Evolutionary conservation across 2,113 vertebrate genomes (phyloP).

Genomic region (Pandion haliaetus): DNA sequence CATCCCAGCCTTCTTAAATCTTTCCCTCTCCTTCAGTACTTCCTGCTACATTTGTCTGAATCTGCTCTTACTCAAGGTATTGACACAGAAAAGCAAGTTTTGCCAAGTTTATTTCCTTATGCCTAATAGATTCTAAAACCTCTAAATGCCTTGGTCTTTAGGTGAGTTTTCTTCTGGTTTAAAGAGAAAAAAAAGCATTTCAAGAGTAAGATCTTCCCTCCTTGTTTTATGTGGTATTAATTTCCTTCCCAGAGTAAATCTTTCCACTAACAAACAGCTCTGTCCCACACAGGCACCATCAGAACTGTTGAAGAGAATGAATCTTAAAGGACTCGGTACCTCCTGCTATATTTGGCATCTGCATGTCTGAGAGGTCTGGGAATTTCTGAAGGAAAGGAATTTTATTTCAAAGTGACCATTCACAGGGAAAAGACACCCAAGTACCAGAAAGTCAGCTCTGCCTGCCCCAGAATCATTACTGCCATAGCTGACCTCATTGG

Average conservation of each 20-base stretch:
- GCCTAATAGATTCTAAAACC: neutral
- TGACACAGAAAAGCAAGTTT: conserved; percentile 17
- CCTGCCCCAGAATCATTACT: neutral
- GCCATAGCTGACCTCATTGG: neutral
- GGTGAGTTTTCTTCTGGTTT: neutral
- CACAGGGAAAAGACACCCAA: neutral
- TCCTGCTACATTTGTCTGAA: neutral
- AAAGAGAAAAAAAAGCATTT: neutral
- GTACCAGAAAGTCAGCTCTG: neutral
- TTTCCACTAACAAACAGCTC: neutral
- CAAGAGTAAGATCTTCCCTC: neutral
- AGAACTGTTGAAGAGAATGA: neutral
- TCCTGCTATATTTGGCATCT: neutral
- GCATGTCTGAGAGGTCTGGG: neutral
- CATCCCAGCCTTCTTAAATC: neutral
- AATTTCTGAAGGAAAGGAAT: neutral
- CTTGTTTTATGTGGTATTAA: neutral
- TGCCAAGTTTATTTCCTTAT: conserved; percentile 25
- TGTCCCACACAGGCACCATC: neutral
- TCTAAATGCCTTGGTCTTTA: neutral
- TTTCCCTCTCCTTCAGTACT: neutral
- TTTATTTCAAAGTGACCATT: neutral
- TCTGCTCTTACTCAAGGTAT: neutral
- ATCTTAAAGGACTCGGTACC: neutral
- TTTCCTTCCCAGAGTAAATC: neutral